These are phyloP conservation scores for Xylophagus ater DNA, from an alignment of 2,888 invertebrate species.

Conservation along the genomic window DNA sequence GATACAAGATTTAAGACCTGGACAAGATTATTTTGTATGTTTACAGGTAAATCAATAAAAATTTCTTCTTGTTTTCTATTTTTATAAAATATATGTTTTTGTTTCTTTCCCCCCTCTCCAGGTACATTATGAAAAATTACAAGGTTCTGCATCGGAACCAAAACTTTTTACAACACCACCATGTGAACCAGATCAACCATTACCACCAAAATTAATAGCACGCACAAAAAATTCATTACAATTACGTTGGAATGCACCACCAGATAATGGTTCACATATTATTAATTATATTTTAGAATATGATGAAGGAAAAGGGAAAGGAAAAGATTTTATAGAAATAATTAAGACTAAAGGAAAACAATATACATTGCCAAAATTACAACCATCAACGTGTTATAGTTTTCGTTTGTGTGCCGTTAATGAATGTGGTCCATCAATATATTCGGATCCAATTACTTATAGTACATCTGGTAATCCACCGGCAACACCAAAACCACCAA, in stretches of 20 bases:
- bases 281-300: constrained; percentile 66
- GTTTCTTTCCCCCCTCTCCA: constrained; percentile 11
- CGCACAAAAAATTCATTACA: constrained; percentile 60
- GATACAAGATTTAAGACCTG: constrained; percentile 74
- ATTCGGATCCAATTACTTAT: constrained; percentile 55
- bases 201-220: constrained; percentile 60
- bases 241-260: constrained; percentile 58
- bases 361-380: constrained; percentile 61
- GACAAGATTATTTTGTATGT: constrained; percentile 77
- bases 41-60: constrained; percentile 51
- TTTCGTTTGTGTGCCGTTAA: constrained; percentile 78
- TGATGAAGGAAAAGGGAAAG: constrained; percentile 57
- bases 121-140: constrained; percentile 51
- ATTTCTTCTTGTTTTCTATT: neutral
- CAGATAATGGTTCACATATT: constrained; percentile 71
- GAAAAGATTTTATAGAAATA: constrained; percentile 58
- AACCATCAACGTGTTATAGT: constrained; percentile 66
- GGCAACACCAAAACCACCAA: constrained; percentile 64
- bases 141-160: constrained; percentile 65
- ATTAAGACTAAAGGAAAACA: constrained; percentile 64
- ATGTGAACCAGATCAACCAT: constrained; percentile 69
- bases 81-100: neutral
- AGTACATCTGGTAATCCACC: constrained; percentile 75
- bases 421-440: constrained; percentile 62
- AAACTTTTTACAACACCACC: constrained; percentile 69